These are phyloP conservation scores for Adela reaumurella DNA, from an alignment of 2,888 invertebrate species.

Conservation along the genomic window DNA sequence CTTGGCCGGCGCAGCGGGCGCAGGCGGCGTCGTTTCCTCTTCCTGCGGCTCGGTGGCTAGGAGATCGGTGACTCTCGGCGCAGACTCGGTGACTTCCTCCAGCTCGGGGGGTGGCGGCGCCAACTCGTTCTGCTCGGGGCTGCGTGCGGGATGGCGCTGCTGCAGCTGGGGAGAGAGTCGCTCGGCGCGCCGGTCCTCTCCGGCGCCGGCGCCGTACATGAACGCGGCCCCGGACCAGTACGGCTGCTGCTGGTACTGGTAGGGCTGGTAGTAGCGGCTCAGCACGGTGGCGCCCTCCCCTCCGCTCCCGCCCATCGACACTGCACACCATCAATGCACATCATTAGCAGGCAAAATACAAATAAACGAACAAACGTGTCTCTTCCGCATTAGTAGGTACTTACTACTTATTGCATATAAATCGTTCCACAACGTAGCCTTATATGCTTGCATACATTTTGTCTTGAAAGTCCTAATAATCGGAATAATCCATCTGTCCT, in stretches of 20 bases:
- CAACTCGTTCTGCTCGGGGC: neutral
- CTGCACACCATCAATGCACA: too few species aligned
- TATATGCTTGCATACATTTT: too few species aligned
- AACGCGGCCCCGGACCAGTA: slow-evolving; percentile 34
- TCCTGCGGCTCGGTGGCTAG: slow-evolving; percentile 35
- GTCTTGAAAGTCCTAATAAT: too few species aligned
- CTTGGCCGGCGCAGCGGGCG: slow-evolving; percentile 19
- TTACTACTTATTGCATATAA: too few species aligned
- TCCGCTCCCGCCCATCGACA: slow-evolving; percentile 37
- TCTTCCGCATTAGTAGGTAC: too few species aligned
- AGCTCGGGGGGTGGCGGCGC: slow-evolving; percentile 20
- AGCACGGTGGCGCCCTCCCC: slow-evolving; percentile 40
- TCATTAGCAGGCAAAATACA: too few species aligned
- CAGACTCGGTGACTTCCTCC: slow-evolving; percentile 37
- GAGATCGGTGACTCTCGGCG: slow-evolving; percentile 27
- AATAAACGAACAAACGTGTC: too few species aligned
- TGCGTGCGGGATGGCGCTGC: slow-evolving; percentile 7
- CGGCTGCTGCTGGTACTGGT: slow-evolving; percentile 29
- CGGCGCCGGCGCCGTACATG: slow-evolving; percentile 32
- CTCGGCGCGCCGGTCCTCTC: slow-evolving; percentile 15
- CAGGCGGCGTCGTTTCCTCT: slow-evolving; percentile 30
- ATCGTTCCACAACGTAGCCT: too few species aligned
- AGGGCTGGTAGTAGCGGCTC: slow-evolving; percentile 45
- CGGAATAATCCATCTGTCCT: too few species aligned
- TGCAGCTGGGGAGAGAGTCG: slow-evolving; percentile 12